Evolutionary conservation across 1,140 invertebrate species (phyloP).

Genomic region (Aphaenogaster ashmeadi): DNA sequence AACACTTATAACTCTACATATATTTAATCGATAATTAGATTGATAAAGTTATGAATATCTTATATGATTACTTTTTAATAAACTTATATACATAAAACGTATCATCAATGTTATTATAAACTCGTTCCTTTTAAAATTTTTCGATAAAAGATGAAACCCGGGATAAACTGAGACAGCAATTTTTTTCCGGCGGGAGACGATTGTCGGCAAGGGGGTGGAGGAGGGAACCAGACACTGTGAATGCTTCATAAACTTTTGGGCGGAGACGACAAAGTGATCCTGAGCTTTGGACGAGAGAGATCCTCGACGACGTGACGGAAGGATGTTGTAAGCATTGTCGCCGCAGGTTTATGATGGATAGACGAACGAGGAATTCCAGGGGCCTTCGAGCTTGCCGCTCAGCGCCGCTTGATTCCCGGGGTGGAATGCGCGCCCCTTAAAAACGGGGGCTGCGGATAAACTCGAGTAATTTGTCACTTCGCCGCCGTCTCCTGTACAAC

Average conservation of each 20-base stretch:
- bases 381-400: conserved; percentile 55
- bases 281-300: conserved; percentile 57
- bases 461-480: conserved; percentile 84
- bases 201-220: conserved; percentile 26
- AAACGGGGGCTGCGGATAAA: conserved; percentile 80
- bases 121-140: not conserved
- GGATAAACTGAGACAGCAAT: not conserved
- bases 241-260: conserved; percentile 77
- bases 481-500: conserved; percentile 72
- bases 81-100: not conserved
- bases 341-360: conserved; percentile 83
- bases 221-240: conserved; percentile 62
- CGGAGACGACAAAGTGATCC: conserved; percentile 64
- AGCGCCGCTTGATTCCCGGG: conserved; percentile 67
- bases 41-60: not conserved
- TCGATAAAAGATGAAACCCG: not conserved
- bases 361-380: conserved; percentile 76
- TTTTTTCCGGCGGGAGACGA: conserved; percentile 60
- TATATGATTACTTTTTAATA: not conserved
- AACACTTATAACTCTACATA: not conserved
- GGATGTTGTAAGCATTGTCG: conserved; percentile 81
- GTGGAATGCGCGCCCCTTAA: conserved; percentile 73
- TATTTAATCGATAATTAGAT: not conserved
- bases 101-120: not conserved
- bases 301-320: conserved; percentile 69